A percentile compares a stretch with the other conserved stretches of the same genome.
Evolutionary conservation across 2,113 vertebrate species (phyloP).

Genomic region (Osmerus eperlanus): DNA sequence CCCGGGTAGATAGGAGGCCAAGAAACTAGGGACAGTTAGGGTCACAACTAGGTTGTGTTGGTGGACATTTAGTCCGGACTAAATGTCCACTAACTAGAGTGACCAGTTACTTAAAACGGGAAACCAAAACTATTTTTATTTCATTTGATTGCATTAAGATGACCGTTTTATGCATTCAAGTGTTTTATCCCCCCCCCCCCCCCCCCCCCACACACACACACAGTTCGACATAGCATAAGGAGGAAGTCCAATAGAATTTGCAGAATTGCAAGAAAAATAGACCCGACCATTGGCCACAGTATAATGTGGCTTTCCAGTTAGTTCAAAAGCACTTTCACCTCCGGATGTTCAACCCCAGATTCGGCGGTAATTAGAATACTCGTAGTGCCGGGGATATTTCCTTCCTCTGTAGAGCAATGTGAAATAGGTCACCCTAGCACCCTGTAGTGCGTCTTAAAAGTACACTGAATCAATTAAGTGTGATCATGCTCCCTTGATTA

Average conservation of each 20-base stretch:
- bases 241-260: neutral
- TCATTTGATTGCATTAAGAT: no score
- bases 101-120: no score
- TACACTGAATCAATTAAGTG: slow-evolving; percentile 76
- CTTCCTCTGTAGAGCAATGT: slow-evolving; percentile 67
- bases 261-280: slow-evolving; percentile 34
- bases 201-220: no score
- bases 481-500: slow-evolving; percentile 75
- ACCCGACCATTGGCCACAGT: slow-evolving; percentile 44
- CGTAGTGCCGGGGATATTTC: slow-evolving; percentile 64
- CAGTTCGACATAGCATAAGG: slow-evolving; percentile 23
- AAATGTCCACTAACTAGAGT: no score
- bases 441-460: slow-evolving; percentile 75
- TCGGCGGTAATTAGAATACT: slow-evolving; percentile 68
- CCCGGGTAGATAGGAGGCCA: slow-evolving; percentile 33
- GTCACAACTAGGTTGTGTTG: slow-evolving; percentile 26
- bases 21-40: slow-evolving; percentile 14
- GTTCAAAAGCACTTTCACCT: slow-evolving; percentile 61
- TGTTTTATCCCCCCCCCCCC: no score
- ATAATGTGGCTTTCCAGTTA: slow-evolving; percentile 60
- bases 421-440: slow-evolving; percentile 77
- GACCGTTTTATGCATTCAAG: no score
- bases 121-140: no score
- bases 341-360: slow-evolving; percentile 56
- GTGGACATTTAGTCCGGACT: neutral